Evolutionary conservation across 2,888 invertebrate species (phyloP).

Genomic region (Loripinus fragilis): DNA sequence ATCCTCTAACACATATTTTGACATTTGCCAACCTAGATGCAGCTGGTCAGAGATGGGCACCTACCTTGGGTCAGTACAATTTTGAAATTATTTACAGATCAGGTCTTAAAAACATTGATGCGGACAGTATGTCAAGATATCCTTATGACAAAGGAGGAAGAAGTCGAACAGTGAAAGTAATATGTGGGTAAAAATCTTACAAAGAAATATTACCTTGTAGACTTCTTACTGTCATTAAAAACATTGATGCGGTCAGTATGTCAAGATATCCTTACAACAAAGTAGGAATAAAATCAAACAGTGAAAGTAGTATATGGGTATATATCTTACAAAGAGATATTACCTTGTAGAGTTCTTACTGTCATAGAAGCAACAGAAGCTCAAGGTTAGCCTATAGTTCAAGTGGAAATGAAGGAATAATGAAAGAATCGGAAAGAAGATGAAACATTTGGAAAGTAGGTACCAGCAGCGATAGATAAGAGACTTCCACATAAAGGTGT

Average conservation of each 20-base stretch:
- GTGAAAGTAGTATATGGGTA: neutral
- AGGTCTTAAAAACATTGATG: too few relatives aligned
- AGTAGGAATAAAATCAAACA: conserved; percentile 1
- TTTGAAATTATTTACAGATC: too few relatives aligned
- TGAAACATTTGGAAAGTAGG: neutral
- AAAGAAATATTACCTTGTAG: too few relatives aligned
- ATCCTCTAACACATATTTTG: too few relatives aligned
- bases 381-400: neutral
- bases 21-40: too few relatives aligned
- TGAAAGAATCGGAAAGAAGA: neutral
- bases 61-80: too few relatives aligned
- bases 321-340: neutral
- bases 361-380: conserved; percentile 5
- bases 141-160: too few relatives aligned
- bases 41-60: too few relatives aligned
- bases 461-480: neutral
- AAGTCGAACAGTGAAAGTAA: too few relatives aligned
- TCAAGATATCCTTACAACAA: conserved; percentile 11
- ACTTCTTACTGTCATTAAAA: too few relatives aligned
- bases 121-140: too few relatives aligned
- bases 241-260: conserved; percentile 29
- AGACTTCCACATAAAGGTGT: neutral
- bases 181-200: too few relatives aligned
- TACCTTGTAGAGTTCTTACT: neutral
- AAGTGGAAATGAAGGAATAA: conserved; percentile 3